Conservation (phyloP, 2,797 vertebrate genomes). For the Xenopus petersii region DNA sequence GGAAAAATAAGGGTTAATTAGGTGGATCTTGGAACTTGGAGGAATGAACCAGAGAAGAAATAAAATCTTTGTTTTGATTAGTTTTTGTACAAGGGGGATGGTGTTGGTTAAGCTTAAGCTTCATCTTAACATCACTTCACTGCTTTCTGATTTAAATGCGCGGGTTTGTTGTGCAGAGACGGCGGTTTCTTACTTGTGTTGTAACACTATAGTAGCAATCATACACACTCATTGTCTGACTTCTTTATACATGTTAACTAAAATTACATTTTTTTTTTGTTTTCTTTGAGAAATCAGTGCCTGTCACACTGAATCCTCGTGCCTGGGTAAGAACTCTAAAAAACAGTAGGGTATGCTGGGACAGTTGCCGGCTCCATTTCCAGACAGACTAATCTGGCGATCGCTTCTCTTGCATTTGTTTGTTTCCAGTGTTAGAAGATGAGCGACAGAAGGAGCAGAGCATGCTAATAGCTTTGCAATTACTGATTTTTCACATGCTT, state of each 20-base stretch:
- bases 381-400: constrained; percentile 19
- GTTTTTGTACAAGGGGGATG: neutral
- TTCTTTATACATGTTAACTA: too few relatives aligned
- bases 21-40: constrained; percentile 40
- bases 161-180: neutral
- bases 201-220: too few relatives aligned
- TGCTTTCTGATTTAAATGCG: neutral
- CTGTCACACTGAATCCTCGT: too few relatives aligned
- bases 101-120: too few relatives aligned
- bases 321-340: neutral
- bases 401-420: constrained; percentile 32
- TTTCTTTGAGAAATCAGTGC: too few relatives aligned
- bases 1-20: constrained; percentile 57
- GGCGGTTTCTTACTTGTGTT: too few relatives aligned
- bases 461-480: constrained; percentile 94
- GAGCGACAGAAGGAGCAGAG: constrained; percentile 61
- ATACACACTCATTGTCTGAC: too few relatives aligned
- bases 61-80: neutral
- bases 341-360: neutral
- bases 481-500: constrained; percentile 88
- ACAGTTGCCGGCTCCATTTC: constrained; percentile 16
- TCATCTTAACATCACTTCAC: neutral
- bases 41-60: neutral
- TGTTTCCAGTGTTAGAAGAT: constrained; percentile 37
- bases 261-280: too few relatives aligned